phyloP scores from a whole-genome alignment of 2,797 vertebrate genomes.

The Argyrosomus regius region DNA sequence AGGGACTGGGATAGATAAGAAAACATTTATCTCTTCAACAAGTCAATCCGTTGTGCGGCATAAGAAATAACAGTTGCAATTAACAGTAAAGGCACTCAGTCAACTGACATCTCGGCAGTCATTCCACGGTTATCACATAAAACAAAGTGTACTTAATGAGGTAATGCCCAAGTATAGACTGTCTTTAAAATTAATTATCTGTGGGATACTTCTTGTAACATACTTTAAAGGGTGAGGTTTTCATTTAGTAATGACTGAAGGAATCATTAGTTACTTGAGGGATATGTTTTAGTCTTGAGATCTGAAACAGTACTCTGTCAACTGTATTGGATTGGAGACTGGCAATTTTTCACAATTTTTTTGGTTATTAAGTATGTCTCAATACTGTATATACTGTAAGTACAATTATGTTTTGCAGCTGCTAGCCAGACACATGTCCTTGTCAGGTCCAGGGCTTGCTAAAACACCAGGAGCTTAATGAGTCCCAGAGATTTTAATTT shows the following conservation, averaged over 20 bases:
- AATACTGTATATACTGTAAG: background rate
- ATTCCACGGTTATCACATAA: conserved; percentile 41
- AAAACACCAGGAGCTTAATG: conserved; percentile 26
- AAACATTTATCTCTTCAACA: conserved; percentile 61
- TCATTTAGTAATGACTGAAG: conserved; percentile 8
- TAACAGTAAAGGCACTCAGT: conserved; percentile 49
- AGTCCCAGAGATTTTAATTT: conserved; percentile 39
- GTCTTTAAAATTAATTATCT: conserved; percentile 34
- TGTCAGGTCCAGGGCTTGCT: conserved; percentile 1
- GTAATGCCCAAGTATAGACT: conserved; percentile 33
- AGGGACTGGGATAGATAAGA: conserved; percentile 60
- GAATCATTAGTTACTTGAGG: conserved; percentile 2
- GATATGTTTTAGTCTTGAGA: background rate
- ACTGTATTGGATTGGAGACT: background rate
- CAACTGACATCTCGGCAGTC: conserved; percentile 40
- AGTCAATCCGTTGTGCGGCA: conserved; percentile 42
- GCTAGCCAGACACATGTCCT: background rate
- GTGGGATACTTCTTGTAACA: conserved; percentile 9
- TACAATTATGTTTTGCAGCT: conserved; percentile 7
- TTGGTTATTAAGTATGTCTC: background rate
- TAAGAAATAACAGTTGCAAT: conserved; percentile 52
- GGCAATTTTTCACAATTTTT: background rate
- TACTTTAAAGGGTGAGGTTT: conserved; percentile 33
- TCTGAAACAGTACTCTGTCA: background rate
- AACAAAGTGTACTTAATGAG: conserved; percentile 54